Percentiles rank a stretch among this genome's conserved stretches.
These are phyloP conservation scores for Hyles lineata DNA, from an alignment of 2,888 invertebrate species.

Conservation along the genomic window DNA sequence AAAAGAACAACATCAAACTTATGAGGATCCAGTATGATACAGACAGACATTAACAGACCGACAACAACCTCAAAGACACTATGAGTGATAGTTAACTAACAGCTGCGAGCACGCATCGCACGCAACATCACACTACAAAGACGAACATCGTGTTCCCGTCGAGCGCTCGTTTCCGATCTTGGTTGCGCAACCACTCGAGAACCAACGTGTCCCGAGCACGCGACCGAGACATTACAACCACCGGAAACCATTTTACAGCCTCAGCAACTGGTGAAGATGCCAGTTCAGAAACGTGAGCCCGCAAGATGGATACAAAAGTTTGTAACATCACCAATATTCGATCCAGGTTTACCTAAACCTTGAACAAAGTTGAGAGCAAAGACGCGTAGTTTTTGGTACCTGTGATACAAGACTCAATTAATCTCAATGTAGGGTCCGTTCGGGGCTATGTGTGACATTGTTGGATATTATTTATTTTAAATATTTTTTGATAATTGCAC, in stretches of 20 bases:
- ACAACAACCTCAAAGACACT: slow-evolving; percentile 5
- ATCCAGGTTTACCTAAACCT: no score
- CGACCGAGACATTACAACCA: slow-evolving; percentile 52
- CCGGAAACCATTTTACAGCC: slow-evolving; percentile 51
- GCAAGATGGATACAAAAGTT: no score
- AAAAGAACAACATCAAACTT: not conserved
- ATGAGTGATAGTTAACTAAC: not conserved
- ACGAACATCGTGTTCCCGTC: slow-evolving; percentile 17
- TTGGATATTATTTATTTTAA: slow-evolving; percentile 27
- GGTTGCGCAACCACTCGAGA: slow-evolving; percentile 56
- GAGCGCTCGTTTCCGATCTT: slow-evolving; percentile 52
- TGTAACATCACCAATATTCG: no score
- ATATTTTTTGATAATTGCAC: slow-evolving; percentile 47
- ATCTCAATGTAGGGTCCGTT: no score
- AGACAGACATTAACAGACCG: not conserved
- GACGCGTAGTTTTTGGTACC: no score
- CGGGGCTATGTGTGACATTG: no score
- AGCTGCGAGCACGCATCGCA: slow-evolving; percentile 1
- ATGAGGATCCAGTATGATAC: not conserved
- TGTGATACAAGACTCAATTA: no score
- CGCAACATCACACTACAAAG: slow-evolving; percentile 12
- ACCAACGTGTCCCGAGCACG: slow-evolving; percentile 57
- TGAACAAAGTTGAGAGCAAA: no score
- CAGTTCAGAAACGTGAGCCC: no score
- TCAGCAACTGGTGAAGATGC: no score